phyloP scores from a whole-genome alignment of 92 coral and sea anemone genomes.

The Ricordea florida region DNA sequence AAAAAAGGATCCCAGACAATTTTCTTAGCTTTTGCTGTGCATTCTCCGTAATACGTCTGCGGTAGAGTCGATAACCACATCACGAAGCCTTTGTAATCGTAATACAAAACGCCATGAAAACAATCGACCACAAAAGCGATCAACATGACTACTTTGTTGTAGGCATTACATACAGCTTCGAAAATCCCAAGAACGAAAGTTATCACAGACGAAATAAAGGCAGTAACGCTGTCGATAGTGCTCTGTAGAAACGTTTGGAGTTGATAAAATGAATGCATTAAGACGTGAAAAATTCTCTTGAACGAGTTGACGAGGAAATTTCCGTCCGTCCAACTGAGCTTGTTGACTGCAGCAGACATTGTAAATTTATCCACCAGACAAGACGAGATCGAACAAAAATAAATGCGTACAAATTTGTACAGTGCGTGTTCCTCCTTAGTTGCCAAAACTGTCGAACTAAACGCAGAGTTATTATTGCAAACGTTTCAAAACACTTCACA shows the following conservation, averaged over 20 bases:
- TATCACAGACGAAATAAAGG: neutral
- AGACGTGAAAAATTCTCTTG: neutral
- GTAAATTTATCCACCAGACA: too few species aligned
- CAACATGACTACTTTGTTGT: neutral
- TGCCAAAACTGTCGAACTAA: too few species aligned
- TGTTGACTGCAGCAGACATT: too few species aligned
- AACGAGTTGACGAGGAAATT: too few species aligned
- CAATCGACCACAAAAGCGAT: neutral
- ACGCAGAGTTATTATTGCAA: too few species aligned
- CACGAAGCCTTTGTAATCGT: slow-evolving; percentile 43
- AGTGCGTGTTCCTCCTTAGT: too few species aligned
- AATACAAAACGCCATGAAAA: slow-evolving; percentile 18
- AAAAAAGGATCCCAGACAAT: slow-evolving; percentile 23
- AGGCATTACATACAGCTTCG: neutral
- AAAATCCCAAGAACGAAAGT: neutral
- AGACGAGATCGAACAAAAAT: too few species aligned
- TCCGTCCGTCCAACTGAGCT: too few species aligned
- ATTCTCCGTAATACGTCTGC: neutral
- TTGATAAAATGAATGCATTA: neutral
- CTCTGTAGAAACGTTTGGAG: neutral
- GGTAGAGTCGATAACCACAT: neutral
- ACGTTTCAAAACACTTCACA: too few species aligned
- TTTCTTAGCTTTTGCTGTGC: slow-evolving; percentile 29
- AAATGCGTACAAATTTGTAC: too few species aligned
- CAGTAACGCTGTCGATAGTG: neutral